Percentiles rank a stretch among this genome's conserved stretches.
Conservation (phyloP, 1,140 invertebrate genomes). For the Psix sp. region DNA sequence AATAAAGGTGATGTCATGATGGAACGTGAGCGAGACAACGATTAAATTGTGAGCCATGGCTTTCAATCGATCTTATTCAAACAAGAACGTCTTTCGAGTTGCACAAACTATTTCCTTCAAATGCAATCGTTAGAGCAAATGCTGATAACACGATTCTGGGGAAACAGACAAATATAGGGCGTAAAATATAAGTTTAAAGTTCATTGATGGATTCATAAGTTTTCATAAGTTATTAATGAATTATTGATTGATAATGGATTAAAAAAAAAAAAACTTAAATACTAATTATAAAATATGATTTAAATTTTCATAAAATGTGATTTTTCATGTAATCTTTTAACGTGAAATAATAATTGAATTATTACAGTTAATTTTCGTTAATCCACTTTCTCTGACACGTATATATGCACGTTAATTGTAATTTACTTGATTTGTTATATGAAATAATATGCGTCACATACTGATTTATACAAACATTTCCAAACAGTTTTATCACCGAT, state of each 20-base stretch:
- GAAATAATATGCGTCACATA: no score
- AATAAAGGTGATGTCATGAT: constrained; percentile 58
- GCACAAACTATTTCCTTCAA: constrained; percentile 47
- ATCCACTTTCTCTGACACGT: no score
- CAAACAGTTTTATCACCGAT: no score
- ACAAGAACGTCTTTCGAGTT: constrained; percentile 25
- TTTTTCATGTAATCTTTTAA: no score
- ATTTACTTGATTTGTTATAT: no score
- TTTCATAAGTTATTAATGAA: constrained; percentile 1
- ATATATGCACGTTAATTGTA: no score
- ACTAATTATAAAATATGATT: not conserved
- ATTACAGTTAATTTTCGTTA: no score
- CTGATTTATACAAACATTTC: no score
- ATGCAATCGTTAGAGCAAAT: constrained; percentile 40
- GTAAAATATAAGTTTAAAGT: constrained; percentile 27
- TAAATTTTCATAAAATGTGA: no score
- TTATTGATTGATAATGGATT: no score
- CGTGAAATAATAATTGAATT: no score
- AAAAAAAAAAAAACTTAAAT: no score
- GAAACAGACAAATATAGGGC: constrained; percentile 23
- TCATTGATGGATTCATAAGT: constrained; percentile 3
- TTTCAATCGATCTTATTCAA: constrained; percentile 52
- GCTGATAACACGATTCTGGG: constrained; percentile 21
- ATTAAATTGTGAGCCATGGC: constrained; percentile 25
- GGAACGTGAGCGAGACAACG: constrained; percentile 35